Base-by-base conservation (phyloP, 2,797 vertebrate species). In the Chelon labrosus region DNA sequence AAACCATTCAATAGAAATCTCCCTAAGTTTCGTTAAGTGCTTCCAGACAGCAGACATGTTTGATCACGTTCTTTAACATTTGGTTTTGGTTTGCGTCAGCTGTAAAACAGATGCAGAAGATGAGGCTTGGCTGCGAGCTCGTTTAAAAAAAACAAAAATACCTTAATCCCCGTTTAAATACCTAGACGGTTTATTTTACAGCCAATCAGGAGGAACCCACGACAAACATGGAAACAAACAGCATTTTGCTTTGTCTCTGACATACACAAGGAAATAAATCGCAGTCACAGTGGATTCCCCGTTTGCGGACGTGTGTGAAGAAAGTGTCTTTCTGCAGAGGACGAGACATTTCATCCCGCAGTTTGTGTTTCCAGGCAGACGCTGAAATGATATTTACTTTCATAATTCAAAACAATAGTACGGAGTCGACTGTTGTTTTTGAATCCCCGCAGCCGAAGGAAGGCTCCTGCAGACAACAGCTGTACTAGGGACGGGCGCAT, bases 401-500 rank as follows among this genome's bases (percentile, higher is more conserved):
- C 16, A 42, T 41, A 13, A 59, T 60, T 60, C 9, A 54, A 75
- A 80, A 42, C 75, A 67, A 35, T n/a, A 50, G 8, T 37, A 14
- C 17, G 7, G 16, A 8, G 25, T 50, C 9, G 1, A 39, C n/a
- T 39, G 16, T 41, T 79, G 41, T 65, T 69, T 51, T 62, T 59
- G 9, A 51, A 74, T 51, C 41, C 7, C 52, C 11, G 35, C 5
- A 46, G 67, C 31, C 47, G 20, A 42, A 60, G 6, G 31, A 27
- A 46, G 17, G 14, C 52, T 67, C 81, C 65, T 37, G 47, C 47
- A 27, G 49, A 49, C 17, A 25, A 35, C 56, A 76, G 55, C 73
- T 68, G 63, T 20, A 55, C 16, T 7, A 16, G 16, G 0, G 8
- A 8, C 16, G 63, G 8, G 37, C 27, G 12, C 42, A 41, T 37